Conservation (phyloP, 2,797 vertebrate genomes). For the Acridotheres tristis region DNA sequence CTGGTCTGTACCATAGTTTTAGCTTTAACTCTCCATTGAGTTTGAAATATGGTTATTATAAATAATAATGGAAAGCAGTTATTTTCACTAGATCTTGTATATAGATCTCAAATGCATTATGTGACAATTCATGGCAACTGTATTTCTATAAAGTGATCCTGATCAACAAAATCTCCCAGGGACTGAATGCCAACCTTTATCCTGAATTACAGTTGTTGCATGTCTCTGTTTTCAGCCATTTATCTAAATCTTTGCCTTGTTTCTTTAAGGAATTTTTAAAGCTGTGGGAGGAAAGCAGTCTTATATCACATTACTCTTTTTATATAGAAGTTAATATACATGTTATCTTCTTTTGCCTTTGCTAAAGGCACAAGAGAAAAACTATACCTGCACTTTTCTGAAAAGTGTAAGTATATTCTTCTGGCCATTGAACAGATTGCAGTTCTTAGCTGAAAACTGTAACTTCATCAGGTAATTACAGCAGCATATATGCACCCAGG, state of each 20-base stretch:
- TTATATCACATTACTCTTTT: background rate
- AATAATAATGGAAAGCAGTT: background rate
- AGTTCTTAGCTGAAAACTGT: background rate
- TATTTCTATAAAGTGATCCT: background rate
- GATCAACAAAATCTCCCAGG: background rate
- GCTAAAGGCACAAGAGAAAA: background rate
- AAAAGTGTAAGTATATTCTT: background rate
- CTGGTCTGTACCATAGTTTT: background rate
- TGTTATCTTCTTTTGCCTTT: background rate
- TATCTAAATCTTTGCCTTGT: background rate
- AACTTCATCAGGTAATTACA: background rate
- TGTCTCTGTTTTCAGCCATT: background rate
- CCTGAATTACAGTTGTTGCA: background rate
- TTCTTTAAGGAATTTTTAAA: background rate
- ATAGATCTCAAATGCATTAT: background rate
- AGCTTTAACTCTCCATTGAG: background rate
- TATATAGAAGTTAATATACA: background rate
- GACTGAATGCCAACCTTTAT: background rate
- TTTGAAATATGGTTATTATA: background rate
- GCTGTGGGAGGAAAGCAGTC: background rate
- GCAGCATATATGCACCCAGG: background rate
- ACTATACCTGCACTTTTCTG: background rate
- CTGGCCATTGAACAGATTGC: background rate
- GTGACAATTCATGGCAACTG: background rate
- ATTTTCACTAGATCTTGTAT: background rate